Evolutionary conservation across 2,888 invertebrate species (phyloP).

Genomic region (Hecatera dysodea): DNA sequence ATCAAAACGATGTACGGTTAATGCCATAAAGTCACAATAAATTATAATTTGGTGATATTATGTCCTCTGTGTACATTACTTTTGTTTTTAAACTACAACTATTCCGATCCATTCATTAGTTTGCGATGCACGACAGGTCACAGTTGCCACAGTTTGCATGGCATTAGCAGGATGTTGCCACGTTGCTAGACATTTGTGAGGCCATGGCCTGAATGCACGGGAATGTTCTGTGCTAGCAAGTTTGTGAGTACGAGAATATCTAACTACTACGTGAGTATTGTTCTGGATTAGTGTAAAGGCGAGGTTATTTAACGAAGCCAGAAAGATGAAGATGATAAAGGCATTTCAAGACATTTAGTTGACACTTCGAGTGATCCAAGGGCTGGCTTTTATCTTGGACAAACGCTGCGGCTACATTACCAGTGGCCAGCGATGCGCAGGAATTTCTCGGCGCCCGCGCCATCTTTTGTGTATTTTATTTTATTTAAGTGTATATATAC

Average conservation of each 20-base stretch:
- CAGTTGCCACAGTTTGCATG: slow-evolving; percentile 40
- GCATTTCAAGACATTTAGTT: too few relatives aligned
- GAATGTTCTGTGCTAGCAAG: slow-evolving; percentile 11
- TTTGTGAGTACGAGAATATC: slow-evolving; percentile 2
- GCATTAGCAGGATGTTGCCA: slow-evolving; percentile 24
- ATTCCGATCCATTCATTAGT: slow-evolving; percentile 34
- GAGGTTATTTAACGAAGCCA: not conserved
- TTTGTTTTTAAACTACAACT: slow-evolving; percentile 25
- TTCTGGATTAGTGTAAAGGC: not conserved
- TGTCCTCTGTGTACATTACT: slow-evolving; percentile 12
- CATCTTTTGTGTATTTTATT: too few relatives aligned
- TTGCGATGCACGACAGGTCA: slow-evolving; percentile 17
- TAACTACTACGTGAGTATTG: slow-evolving; percentile 19
- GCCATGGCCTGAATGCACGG: slow-evolving; percentile 2
- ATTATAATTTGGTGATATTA: not conserved
- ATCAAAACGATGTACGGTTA: too few relatives aligned
- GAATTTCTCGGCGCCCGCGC: too few relatives aligned
- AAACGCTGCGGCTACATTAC: too few relatives aligned
- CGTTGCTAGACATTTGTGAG: slow-evolving; percentile 6
- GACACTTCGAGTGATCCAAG: too few relatives aligned
- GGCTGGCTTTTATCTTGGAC: too few relatives aligned
- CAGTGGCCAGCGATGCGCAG: too few relatives aligned
- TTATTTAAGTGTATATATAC: too few relatives aligned
- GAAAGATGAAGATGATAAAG: too few relatives aligned
- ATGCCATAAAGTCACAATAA: too few relatives aligned